These are phyloP conservation scores for Drosophila mayaguana DNA, from an alignment of 2,888 invertebrate species.

Conservation along the genomic window DNA sequence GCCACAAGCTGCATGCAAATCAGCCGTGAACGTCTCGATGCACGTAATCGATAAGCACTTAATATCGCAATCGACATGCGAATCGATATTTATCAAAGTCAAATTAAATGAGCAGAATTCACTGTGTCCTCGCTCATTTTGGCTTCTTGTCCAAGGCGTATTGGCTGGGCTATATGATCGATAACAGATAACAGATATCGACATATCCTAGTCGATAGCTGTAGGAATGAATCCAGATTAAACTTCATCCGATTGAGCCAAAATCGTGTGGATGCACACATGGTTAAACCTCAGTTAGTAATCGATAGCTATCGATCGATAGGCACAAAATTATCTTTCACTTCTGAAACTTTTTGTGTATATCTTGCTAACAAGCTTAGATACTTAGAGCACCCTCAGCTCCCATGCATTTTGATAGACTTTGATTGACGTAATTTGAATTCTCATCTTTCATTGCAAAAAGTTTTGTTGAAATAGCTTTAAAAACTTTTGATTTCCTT, in stretches of 20 bases:
- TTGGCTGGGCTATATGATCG: no score
- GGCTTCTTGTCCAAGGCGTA: not conserved
- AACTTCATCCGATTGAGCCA: no score
- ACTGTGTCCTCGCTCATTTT: not conserved
- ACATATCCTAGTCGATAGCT: no score
- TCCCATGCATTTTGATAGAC: constrained; percentile 5
- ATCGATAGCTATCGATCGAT: not conserved
- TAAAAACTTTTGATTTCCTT: not conserved
- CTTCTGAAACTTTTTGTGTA: not conserved
- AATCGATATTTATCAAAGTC: constrained; percentile 4
- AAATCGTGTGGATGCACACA: no score
- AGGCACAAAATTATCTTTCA: not conserved
- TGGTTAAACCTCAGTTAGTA: no score
- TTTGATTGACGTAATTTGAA: constrained; percentile 12
- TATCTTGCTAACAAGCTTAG: not conserved
- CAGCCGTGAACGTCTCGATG: constrained; percentile 9
- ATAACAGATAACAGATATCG: no score
- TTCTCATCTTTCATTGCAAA: not conserved
- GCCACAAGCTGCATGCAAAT: constrained; percentile 30
- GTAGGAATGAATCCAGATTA: no score
- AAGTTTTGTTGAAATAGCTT: constrained; percentile 1
- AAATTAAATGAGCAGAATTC: constrained; percentile 1
- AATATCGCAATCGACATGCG: constrained; percentile 28
- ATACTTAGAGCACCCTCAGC: not conserved
- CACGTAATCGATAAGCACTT: constrained; percentile 41